A percentile compares a stretch with the other conserved stretches of the same genome.
Evolutionary conservation across 2,113 vertebrate species (phyloP).

Genomic region (Dromaius novaehollandiae): DNA sequence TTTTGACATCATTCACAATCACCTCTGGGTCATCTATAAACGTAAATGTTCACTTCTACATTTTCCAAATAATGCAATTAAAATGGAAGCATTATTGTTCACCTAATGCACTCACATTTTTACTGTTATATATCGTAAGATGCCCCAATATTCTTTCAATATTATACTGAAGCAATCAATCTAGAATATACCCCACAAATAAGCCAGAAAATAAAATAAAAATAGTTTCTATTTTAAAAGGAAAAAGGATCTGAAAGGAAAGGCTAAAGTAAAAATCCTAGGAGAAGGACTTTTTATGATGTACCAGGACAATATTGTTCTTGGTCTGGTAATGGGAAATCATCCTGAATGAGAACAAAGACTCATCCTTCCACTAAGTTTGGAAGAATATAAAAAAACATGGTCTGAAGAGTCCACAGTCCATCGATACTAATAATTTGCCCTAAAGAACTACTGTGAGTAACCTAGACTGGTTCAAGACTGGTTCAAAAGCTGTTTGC

Average conservation of each 20-base stretch:
- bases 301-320: not conserved
- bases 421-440: not conserved
- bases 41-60: not conserved
- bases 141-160: not conserved
- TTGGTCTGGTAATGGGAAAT: not conserved
- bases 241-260: not conserved
- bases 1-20: constrained; percentile 39
- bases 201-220: not conserved
- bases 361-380: not conserved
- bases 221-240: not conserved
- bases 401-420: not conserved
- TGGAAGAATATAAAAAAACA: not conserved
- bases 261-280: not conserved
- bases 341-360: not conserved
- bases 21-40: not conserved
- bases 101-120: not conserved
- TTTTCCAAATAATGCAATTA: not conserved
- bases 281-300: not conserved
- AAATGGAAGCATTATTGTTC: not conserved
- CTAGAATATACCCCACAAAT: not conserved
- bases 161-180: not conserved
- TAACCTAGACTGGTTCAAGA: not conserved
- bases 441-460: constrained; percentile 2
- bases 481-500: not conserved
- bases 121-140: not conserved